Base-by-base conservation (phyloP, 1,140 invertebrate species). In the Eurosta solidaginis region DNA sequence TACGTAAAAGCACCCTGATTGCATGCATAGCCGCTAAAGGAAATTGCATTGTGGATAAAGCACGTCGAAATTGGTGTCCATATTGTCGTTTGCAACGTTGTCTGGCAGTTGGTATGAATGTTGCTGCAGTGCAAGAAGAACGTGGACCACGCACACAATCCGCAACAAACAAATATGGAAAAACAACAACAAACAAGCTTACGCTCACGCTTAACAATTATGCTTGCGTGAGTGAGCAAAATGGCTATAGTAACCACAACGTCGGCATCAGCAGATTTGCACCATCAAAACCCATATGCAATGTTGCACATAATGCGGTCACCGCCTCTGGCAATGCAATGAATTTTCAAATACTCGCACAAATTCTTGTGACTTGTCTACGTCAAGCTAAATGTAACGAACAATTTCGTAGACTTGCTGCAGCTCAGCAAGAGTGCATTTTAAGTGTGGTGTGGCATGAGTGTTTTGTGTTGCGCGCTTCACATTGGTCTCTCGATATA, bases 1-100 rank as follows among this genome's bases (percentile, higher is more conserved):
- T 96, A 17, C 88, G 95, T 54, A 91, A 92, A 77, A 91, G 91
- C 10, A 91, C 92, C 7, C 85, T 90, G 3, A 96, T 96, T 82
- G 90, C 90, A 50, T 96, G 95, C 84, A 96, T 88, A 36, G 93
- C 93, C 78, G 94, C 93, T 27, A 92, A 91, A 78, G 93, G 93
- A n/a, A 89, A 89, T 27, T 97, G 95, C 84, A 86, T 92, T 1
- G 90, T 97, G 22, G 95, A 96, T 85, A 96, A 96, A 89, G 92
- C 93, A 0, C 86, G 95, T 81, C 86, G 95, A 80, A 96, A 97
- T 87, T 96, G 95, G 95, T 96, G 95, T 88, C 95, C 95, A 0
- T 93, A 92, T 82, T 97, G 95, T 84, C 89, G 95, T 74, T 88
- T 96, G 5, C 91, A 93, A 83, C 93, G 94, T 81, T 96, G 95